phyloP scores from a whole-genome alignment of 2,797 vertebrate species.

The Cryptoblepharus egeriae region DNA sequence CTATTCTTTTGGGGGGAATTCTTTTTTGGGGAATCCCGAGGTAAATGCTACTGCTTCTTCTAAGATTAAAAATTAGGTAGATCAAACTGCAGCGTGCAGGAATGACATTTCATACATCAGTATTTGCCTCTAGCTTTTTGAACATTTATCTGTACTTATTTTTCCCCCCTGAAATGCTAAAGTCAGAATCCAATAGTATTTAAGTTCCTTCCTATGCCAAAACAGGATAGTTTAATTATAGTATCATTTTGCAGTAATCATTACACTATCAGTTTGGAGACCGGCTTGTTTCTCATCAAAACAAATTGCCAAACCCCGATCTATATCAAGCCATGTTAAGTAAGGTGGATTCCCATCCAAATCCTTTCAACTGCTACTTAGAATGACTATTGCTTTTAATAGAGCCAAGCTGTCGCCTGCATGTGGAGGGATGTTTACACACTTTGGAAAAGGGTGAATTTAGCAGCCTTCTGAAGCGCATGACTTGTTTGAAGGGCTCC shows the following conservation, averaged over 20 bases:
- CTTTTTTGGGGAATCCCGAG: neutral
- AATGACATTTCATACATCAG: neutral
- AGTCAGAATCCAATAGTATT: neutral
- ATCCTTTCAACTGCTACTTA: conserved; percentile 40
- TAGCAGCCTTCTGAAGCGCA: conserved; percentile 6
- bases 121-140: neutral
- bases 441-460: neutral
- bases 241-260: neutral
- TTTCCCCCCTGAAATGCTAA: too few species aligned
- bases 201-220: neutral
- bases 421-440: neutral
- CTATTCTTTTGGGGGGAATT: neutral
- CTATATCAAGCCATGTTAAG: conserved; percentile 13
- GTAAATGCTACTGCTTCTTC: neutral
- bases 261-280: neutral
- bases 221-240: neutral
- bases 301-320: neutral
- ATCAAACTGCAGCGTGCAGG: neutral
- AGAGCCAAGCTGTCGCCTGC: neutral
- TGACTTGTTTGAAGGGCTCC: conserved; percentile 20
- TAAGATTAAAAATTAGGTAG: neutral
- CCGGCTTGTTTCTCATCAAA: accelerated
- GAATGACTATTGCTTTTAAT: conserved; percentile 35
- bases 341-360: conserved; percentile 31
- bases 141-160: neutral